Conservation (phyloP, 1,140 invertebrate genomes). For the Orchestia grillus region DNA sequence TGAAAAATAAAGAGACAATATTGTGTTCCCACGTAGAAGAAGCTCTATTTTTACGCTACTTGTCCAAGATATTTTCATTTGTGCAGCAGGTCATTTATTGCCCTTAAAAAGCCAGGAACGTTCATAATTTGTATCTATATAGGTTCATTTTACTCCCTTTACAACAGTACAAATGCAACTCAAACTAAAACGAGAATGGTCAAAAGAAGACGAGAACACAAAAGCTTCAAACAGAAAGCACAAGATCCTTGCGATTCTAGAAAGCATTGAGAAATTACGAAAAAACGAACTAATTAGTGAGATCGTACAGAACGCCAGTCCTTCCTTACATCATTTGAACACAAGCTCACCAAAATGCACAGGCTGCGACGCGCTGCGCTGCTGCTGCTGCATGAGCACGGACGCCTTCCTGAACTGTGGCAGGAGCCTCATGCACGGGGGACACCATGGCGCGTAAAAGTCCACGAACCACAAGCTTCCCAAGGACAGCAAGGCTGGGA, state of each 20-base stretch:
- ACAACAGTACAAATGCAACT: neutral
- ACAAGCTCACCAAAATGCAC: conserved; percentile 76
- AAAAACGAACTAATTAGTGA: neutral
- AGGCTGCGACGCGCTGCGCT: conserved; percentile 64
- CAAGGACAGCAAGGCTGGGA: conserved; percentile 72
- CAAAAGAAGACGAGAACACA: neutral
- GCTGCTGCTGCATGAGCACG: conserved; percentile 61
- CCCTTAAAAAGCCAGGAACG: no score
- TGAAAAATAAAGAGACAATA: no score
- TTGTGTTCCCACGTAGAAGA: no score
- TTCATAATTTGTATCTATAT: no score
- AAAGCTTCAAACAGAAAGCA: neutral
- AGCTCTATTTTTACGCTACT: no score
- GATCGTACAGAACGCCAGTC: neutral
- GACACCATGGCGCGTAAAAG: conserved; percentile 88
- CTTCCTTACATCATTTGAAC: conserved; percentile 70
- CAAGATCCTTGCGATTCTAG: neutral
- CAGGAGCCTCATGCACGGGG: conserved; percentile 82
- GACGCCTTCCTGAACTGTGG: conserved; percentile 79
- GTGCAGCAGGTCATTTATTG: no score
- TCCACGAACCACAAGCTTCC: conserved; percentile 78
- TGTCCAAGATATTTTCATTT: no score
- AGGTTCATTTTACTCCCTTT: no score
- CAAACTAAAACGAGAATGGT: neutral
- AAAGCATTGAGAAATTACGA: neutral